Evolutionary conservation across 2,888 invertebrate species (phyloP).

Genomic region (Stenotaenia linearis): DNA sequence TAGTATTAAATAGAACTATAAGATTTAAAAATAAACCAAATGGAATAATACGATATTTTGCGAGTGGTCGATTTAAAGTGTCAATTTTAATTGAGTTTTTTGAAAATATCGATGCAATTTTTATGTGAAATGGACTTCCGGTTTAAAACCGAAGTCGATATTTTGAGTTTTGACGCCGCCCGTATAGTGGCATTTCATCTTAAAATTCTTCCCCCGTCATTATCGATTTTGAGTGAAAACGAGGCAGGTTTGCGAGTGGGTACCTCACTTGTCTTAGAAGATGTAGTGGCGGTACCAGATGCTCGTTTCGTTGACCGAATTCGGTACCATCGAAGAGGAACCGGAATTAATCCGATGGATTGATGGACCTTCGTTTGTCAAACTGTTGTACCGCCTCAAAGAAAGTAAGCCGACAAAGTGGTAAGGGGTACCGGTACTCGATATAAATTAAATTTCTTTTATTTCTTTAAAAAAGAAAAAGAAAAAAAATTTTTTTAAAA

Average conservation of each 20-base stretch:
- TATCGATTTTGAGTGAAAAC: neutral
- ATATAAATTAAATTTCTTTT: too few species aligned
- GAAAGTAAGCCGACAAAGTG: neutral
- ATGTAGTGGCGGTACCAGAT: neutral
- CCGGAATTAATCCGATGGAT: neutral
- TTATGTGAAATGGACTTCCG: too few species aligned
- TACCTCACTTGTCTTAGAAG: neutral
- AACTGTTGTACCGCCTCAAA: neutral
- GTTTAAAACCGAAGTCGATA: too few species aligned
- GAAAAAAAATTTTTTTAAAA: neutral
- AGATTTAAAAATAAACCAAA: too few species aligned
- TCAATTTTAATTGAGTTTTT: too few species aligned
- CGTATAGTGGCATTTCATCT: neutral
- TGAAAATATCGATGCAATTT: too few species aligned
- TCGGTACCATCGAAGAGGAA: neutral
- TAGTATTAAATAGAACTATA: too few species aligned
- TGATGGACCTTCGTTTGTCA: neutral
- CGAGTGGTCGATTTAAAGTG: too few species aligned
- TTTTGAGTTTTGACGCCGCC: too few species aligned
- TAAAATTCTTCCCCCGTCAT: neutral
- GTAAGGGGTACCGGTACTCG: neutral
- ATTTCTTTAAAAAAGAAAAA: neutral
- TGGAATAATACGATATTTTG: too few species aligned
- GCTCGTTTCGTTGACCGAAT: neutral
- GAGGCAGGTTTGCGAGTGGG: neutral